Base-by-base conservation (phyloP, 2,113 vertebrate genomes). In the Takifugu bimaculatus region DNA sequence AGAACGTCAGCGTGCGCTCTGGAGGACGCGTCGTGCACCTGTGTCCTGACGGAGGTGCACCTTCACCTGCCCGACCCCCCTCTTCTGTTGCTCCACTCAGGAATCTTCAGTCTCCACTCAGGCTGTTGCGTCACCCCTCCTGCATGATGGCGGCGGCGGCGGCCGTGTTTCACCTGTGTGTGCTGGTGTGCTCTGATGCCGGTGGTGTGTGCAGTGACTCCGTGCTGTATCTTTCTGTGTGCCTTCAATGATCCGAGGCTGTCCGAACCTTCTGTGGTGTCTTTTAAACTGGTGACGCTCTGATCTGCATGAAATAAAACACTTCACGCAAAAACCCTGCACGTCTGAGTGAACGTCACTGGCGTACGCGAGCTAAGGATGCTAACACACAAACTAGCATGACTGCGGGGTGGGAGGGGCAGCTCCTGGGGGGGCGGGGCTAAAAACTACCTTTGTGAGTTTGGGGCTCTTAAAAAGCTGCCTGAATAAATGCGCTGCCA, bases 301-400 rank as follows among this genome's bases (percentile, higher is more conserved):
- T 77, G 69, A 69, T 80, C 74, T 88, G 77, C 89, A 91, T 91
- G 91, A 77, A 91, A 89, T 92, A 91, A 90, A 90, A 67, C 32
- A 78, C 65, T 47, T 43, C 50, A 63, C 62, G 4, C 25, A 74
- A 75, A 52, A 2, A 10, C 9, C 7, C 7, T 39, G 35, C 35
- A 32, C 29, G 29, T 29, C 28, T 29, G 5, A 5, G 29, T 29
- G 29, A 29, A 29, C 29, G 29, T 29, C 29, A 29, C 3, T 20
- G 20, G 20, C 20, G 20, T 20, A 20, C 20, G 20, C 20, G 20
- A 20, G 20, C 20, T 20, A 20, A 20, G 20, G 20, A 20, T 20
- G 20, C 20, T 20, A 20, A 20, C 20, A 20, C 20, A 20, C 20
- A 20, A 20, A 20, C 20, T 20, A 20, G 20, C 20, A 20, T 20